phyloP scores from a whole-genome alignment of 1,140 invertebrate genomes.

The Drosophila pseudoobscura region DNA sequence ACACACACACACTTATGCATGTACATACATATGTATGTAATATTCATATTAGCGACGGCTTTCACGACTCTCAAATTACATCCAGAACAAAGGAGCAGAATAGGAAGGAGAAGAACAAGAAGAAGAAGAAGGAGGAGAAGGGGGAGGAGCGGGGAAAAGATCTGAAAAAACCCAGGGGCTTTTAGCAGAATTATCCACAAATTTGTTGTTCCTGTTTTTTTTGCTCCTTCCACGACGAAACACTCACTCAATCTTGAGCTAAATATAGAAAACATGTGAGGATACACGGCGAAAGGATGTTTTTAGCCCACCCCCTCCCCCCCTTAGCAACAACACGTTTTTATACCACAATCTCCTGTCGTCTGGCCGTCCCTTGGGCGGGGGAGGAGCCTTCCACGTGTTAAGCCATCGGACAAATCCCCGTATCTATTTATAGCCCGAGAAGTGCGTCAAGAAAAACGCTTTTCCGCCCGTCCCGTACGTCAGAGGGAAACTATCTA shows the following conservation, averaged over 20 bases:
- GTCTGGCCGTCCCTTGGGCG: neutral
- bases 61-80: slow-evolving; percentile 79
- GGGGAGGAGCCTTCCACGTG: slow-evolving; percentile 4
- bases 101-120: slow-evolving; percentile 9
- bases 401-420: slow-evolving; percentile 38
- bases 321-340: slow-evolving; percentile 8
- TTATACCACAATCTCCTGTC: slow-evolving; percentile 18
- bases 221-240: too few relatives aligned
- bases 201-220: too few relatives aligned
- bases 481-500: slow-evolving; percentile 22
- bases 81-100: slow-evolving; percentile 23
- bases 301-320: neutral
- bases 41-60: slow-evolving; percentile 77
- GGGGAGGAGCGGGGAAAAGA: too few relatives aligned
- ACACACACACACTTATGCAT: too few relatives aligned
- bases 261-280: too few relatives aligned
- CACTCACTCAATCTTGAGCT: too few relatives aligned
- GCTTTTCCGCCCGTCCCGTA: slow-evolving; percentile 14
- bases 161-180: too few relatives aligned
- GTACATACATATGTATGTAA: slow-evolving; percentile 44
- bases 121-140: slow-evolving; percentile 1
- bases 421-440: slow-evolving; percentile 35
- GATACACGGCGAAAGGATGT: slow-evolving; percentile 11
- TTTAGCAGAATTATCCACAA: too few relatives aligned
- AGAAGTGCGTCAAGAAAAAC: slow-evolving; percentile 37